Evolutionary conservation across 2,113 vertebrate genomes (phyloP).

Genomic region (Nestor notabilis): DNA sequence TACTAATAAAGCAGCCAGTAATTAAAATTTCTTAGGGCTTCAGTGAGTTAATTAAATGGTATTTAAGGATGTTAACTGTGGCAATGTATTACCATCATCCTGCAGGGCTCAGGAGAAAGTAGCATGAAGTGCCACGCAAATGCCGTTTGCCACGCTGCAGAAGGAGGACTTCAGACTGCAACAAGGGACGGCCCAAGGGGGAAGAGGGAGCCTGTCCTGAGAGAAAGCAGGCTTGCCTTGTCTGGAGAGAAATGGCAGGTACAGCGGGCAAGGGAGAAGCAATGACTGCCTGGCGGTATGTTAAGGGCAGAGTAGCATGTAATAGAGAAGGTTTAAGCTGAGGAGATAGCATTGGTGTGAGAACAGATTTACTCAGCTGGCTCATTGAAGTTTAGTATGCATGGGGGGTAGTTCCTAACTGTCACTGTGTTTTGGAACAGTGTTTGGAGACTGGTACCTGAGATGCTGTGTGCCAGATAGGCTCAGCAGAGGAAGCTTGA

Average conservation of each 20-base stretch:
- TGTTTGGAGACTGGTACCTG: not conserved
- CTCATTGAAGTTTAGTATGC: not conserved
- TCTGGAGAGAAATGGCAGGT: not conserved
- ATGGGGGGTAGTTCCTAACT: not conserved
- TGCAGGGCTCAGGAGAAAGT: not conserved
- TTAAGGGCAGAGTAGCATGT: not conserved
- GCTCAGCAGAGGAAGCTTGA: not conserved
- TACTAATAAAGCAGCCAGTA: conserved; percentile 15
- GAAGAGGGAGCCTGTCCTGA: not conserved
- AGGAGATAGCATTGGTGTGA: not conserved
- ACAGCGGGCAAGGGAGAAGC: accelerated
- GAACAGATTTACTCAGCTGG: not conserved
- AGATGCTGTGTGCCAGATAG: not conserved
- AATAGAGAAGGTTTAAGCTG: not conserved
- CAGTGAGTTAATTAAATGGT: conserved; percentile 1
- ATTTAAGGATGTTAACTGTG: conserved; percentile 7
- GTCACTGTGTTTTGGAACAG: not conserved
- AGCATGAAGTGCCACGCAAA: not conserved
- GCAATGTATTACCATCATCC: not conserved
- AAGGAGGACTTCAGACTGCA: not conserved
- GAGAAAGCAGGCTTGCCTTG: not conserved
- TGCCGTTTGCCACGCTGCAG: not conserved
- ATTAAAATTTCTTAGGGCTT: conserved; percentile 24
- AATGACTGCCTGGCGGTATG: not conserved
- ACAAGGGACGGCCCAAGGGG: not conserved